Conservation (phyloP, 2,888 invertebrate species). For the Papilio demoleus region DNA sequence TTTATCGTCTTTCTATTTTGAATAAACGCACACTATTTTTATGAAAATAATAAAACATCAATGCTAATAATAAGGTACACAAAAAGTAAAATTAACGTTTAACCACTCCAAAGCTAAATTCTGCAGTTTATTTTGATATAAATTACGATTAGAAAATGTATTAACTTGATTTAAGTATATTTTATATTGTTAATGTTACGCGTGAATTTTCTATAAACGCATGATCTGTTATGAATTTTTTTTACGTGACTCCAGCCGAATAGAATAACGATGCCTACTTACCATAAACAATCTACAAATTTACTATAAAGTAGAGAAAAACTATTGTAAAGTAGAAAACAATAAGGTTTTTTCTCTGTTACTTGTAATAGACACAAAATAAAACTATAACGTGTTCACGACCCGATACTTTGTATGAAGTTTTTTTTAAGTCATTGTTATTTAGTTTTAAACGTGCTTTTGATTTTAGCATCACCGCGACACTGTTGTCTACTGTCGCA, state of each 20-base stretch:
- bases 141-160: no score
- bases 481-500: conserved; percentile 61
- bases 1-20: no score
- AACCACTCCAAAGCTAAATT: no score
- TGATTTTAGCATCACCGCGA: conserved; percentile 63
- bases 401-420: conserved; percentile 38
- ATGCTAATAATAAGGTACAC: no score
- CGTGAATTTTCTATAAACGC: no score
- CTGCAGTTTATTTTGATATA: no score
- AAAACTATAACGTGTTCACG: conserved; percentile 4
- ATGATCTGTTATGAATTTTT: no score
- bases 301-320: not conserved
- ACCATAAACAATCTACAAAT: conserved; percentile 28
- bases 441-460: conserved; percentile 59
- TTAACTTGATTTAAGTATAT: no score
- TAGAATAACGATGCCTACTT: conserved; percentile 29
- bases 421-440: conserved; percentile 41
- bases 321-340: not conserved
- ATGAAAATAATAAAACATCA: no score
- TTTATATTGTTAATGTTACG: no score
- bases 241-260: not conserved
- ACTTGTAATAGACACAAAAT: conserved; percentile 21
- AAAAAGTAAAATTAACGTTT: no score
- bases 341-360: not conserved
- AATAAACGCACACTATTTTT: no score